These are phyloP conservation scores for Rhagophthalmus giganteus DNA, from an alignment of 2,888 invertebrate species.

Conservation along the genomic window DNA sequence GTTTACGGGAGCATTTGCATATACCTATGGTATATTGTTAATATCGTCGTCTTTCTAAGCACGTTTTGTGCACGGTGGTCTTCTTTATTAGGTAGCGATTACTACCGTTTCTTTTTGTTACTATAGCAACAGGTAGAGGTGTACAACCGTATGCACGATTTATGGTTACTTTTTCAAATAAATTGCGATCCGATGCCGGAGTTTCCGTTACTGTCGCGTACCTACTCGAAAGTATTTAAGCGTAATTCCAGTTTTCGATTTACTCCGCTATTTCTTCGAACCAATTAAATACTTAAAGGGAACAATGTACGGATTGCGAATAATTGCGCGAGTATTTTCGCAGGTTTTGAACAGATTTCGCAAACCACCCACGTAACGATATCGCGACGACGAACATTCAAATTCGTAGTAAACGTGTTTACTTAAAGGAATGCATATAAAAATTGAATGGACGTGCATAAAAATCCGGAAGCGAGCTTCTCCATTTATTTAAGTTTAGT, in stretches of 20 bases:
- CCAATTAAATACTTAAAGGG: slow-evolving; percentile 10
- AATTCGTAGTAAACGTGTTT: not conserved
- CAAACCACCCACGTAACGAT: not conserved
- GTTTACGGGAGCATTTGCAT: slow-evolving; percentile 29
- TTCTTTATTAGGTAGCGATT: slow-evolving; percentile 29
- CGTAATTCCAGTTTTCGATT: slow-evolving; percentile 9
- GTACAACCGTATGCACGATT: slow-evolving; percentile 12
- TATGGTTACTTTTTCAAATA: slow-evolving; percentile 15
- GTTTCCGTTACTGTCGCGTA: slow-evolving; percentile 18
- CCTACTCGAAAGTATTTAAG: slow-evolving; percentile 1
- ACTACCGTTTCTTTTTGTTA: slow-evolving; percentile 22
- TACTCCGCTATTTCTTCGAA: slow-evolving; percentile 4
- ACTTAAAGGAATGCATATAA: not conserved
- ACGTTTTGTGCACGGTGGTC: slow-evolving; percentile 21
- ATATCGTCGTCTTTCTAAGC: slow-evolving; percentile 16
- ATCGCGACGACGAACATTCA: no score
- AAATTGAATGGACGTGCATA: not conserved
- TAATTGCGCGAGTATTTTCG: not conserved
- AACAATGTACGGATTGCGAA: not conserved
- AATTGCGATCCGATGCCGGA: slow-evolving; percentile 11
- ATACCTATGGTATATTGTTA: slow-evolving; percentile 26
- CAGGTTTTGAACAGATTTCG: not conserved
- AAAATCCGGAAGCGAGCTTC: not conserved
- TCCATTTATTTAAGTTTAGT: not conserved
- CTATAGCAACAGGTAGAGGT: slow-evolving; percentile 15